Evolutionary conservation across 2,797 vertebrate species (phyloP), one percentile per base, ranked within the genome.

Genomic region (Poeciliopsis presidionis): DNA sequence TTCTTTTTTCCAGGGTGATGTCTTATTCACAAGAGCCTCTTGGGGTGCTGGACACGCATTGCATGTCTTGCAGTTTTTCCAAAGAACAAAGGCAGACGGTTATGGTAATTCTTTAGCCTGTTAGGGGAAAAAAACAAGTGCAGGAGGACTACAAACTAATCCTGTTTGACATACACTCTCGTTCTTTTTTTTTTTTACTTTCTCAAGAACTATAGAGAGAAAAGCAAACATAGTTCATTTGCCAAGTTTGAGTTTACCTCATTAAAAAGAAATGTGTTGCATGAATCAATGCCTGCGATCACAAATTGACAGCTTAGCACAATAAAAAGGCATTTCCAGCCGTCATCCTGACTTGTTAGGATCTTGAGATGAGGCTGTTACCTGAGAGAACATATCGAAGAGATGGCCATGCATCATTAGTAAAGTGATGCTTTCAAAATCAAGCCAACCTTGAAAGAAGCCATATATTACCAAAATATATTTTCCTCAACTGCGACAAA

Each of bases 21-120:
- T 94, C 89, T 89, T 89, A 84, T 88, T 90, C 91, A 88, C 88
- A 85, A 82, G 79, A 85, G 79, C 83, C 87, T 84, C 86, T 88
- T 70, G 53, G 80, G 84, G 74, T 78, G 73, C 78, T 85, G 86
- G 87, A 91, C 87, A 86, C 28, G 72, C 81, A 84, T 65, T 88
- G 84, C 88, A 86, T 87, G 84, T 83, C 84, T 90, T 72, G 80
- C 83, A 85, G 83, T 86, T 89, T 90, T 84, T 81, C 63, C 45
- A 75, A 81, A 87, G 86, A 92, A 91, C 90, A 92, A 91, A 93
- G 87, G 79, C 78, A 82, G 76, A 80, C 80, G 75, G 80, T 43
- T 84, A 81, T 72, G 81, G 79, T 86, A 87, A 88, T 86, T 82
- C 83, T 83, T 83, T 41, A 83, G 80, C 83, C 86, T 81, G 79